Conservation (phyloP, 30 jellyfish, hydroid and myxozoan genomes). For the Rhopilema esculentum region DNA sequence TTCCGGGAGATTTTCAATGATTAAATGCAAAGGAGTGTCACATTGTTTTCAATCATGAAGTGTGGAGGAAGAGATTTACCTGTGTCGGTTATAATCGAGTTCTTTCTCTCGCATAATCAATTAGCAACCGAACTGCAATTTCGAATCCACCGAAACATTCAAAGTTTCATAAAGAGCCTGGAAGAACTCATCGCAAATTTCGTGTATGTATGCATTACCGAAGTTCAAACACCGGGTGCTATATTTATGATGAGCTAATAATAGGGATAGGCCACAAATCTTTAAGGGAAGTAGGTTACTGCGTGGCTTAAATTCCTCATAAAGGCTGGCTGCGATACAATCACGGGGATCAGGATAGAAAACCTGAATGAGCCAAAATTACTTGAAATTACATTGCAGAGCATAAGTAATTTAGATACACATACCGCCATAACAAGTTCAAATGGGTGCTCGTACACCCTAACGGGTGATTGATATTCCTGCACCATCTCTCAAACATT, state of each 20-base stretch:
- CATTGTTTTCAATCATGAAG: neutral
- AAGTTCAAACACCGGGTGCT: neutral
- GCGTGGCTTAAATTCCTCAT: too few relatives aligned
- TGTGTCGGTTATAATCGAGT: neutral
- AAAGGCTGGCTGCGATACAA: too few relatives aligned
- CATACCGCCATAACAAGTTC: conserved; percentile 96
- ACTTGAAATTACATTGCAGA: neutral
- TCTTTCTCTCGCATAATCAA: neutral
- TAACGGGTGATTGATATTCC: conserved; percentile 94
- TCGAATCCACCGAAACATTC: neutral
- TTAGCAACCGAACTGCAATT: neutral
- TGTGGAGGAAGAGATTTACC: neutral
- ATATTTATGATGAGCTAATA: neutral
- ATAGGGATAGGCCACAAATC: neutral
- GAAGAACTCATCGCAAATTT: neutral
- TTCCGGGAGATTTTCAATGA: neutral
- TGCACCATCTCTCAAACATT: conserved; percentile 77
- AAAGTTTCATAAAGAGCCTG: neutral
- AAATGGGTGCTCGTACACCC: conserved; percentile 93
- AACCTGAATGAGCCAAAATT: too few relatives aligned
- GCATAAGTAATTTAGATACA: neutral
- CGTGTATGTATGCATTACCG: neutral
- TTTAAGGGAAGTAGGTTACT: neutral
- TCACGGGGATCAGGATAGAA: too few relatives aligned
- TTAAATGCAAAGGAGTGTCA: neutral